Evolutionary conservation across 2,888 invertebrate genomes (phyloP).

Genomic region (Agapostemon virescens): DNA sequence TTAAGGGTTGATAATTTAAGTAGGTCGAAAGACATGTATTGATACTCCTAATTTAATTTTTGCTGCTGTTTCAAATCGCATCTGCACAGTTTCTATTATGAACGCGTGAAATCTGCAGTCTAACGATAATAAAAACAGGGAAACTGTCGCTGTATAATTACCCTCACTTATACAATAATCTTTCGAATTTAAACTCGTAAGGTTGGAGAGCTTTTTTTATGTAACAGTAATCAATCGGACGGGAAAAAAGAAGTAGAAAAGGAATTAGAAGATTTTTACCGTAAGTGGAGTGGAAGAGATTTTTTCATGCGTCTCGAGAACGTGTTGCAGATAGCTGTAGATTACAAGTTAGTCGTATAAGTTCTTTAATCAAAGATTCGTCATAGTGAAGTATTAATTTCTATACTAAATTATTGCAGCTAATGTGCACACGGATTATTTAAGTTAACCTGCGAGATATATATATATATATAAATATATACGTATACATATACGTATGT

Average conservation of each 20-base stretch:
- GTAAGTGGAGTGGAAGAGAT: conserved; percentile 34
- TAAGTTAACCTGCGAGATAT: conserved; percentile 65
- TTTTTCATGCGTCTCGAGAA: conserved; percentile 34
- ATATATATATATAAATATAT: conserved; percentile 45
- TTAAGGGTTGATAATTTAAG: background rate
- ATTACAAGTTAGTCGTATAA: conserved; percentile 67
- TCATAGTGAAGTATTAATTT: conserved; percentile 71
- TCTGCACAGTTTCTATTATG: background rate
- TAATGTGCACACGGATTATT: conserved; percentile 62
- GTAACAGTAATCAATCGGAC: conserved; percentile 26
- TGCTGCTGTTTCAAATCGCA: background rate
- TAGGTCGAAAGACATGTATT: background rate
- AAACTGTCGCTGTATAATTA: conserved; percentile 31
- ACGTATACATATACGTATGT: conserved; percentile 33
- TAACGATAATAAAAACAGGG: background rate
- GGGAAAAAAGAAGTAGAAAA: conserved; percentile 1
- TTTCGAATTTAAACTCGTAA: conserved; percentile 52
- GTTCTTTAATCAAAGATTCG: conserved; percentile 77
- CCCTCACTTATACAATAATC: conserved; percentile 39
- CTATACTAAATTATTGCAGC: conserved; percentile 75
- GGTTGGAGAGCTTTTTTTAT: conserved; percentile 48
- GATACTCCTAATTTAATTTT: background rate
- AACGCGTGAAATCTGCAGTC: background rate
- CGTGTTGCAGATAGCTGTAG: conserved; percentile 43
- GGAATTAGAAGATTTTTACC: conserved; percentile 46